These are phyloP conservation scores for Nyctibius bracteatus DNA, from an alignment of 2,113 vertebrate genomes.

Conservation along the genomic window DNA sequence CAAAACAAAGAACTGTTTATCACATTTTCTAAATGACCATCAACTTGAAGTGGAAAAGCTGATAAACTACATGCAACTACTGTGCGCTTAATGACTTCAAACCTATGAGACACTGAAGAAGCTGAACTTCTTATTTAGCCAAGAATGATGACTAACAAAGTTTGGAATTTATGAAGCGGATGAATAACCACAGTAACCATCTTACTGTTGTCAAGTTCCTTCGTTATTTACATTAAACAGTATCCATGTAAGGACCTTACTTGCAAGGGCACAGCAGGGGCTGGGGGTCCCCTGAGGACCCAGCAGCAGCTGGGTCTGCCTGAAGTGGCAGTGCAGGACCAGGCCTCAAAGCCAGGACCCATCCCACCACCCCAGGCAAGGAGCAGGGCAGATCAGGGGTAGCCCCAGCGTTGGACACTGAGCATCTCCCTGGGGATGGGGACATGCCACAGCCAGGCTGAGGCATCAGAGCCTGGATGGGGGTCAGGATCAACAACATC, in stretches of 20 bases:
- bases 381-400: too few relatives aligned
- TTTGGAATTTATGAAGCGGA: neutral
- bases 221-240: neutral
- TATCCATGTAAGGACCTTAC: neutral
- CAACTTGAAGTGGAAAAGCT: neutral
- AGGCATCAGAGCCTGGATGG: neutral
- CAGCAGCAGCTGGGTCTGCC: rapidly evolving
- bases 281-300: too few relatives aligned
- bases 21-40: neutral
- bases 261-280: neutral
- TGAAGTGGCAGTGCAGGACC: too few relatives aligned
- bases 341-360: too few relatives aligned
- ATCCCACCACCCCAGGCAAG: rapidly evolving
- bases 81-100: neutral
- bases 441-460: rapidly evolving
- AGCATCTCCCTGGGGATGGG: too few relatives aligned
- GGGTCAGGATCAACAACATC: neutral
- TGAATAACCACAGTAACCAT: neutral
- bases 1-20: neutral
- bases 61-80: neutral
- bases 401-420: too few relatives aligned
- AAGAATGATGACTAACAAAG: neutral
- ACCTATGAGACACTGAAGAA: neutral
- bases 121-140: neutral
- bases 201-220: neutral